A percentile compares a stretch with the other conserved stretches of the same genome.
phyloP scores from a whole-genome alignment of 2,113 vertebrate genomes.

The Tragelaphus buxtoni region DNA sequence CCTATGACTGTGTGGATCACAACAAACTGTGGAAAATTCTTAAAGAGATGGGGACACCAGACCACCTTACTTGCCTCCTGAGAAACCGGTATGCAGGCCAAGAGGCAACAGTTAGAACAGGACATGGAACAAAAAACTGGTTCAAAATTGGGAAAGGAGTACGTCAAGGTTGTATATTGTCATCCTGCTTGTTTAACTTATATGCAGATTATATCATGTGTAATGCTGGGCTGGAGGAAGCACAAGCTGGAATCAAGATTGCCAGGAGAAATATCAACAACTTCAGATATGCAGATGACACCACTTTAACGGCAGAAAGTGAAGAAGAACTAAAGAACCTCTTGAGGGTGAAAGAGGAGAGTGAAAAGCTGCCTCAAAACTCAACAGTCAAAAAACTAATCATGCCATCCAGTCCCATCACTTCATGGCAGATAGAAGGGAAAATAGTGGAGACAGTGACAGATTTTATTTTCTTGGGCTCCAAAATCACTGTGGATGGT shows the following conservation, averaged over 20 bases:
- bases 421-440: not conserved
- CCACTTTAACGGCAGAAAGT: not conserved
- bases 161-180: not conserved
- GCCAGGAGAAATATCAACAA: not conserved
- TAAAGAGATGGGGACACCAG: not conserved
- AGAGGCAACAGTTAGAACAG: not conserved
- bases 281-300: not conserved
- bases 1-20: not conserved
- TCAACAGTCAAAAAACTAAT: not conserved
- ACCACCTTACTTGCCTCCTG: not conserved
- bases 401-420: fast-evolving
- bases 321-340: not conserved
- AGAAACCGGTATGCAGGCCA: not conserved
- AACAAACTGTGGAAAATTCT: not conserved
- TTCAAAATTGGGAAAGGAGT: not conserved
- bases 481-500: not conserved
- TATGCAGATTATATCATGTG: not conserved
- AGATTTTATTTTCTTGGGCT: not conserved
- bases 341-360: not conserved
- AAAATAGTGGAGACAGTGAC: not conserved
- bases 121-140: not conserved
- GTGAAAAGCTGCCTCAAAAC: not conserved
- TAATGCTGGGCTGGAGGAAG: not conserved
- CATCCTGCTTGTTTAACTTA: not conserved
- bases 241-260: not conserved